Conservation (phyloP, 2,797 vertebrate species). For the Uromys caudimaculatus region DNA sequence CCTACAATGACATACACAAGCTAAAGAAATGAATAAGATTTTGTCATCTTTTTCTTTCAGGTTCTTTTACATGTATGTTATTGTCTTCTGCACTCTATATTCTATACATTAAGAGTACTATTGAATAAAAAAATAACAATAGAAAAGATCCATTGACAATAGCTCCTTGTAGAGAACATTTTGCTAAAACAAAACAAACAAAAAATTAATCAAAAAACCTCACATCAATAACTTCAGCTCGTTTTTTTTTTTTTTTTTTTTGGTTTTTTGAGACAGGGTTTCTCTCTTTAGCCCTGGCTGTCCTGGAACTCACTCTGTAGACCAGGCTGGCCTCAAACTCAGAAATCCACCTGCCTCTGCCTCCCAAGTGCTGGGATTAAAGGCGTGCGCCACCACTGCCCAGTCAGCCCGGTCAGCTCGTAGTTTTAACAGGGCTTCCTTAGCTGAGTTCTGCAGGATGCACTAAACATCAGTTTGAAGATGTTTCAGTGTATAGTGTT, state of each 20-base stretch:
- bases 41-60: background rate
- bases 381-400: too few species aligned
- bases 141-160: background rate
- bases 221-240: background rate
- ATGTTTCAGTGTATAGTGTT: background rate
- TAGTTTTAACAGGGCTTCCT: background rate
- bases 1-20: background rate
- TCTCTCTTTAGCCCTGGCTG: too few species aligned
- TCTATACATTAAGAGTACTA: background rate
- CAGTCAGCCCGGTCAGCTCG: too few species aligned
- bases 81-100: background rate
- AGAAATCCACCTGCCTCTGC: too few species aligned
- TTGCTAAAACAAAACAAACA: background rate
- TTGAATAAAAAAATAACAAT: background rate
- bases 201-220: background rate
- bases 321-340: too few species aligned
- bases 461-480: background rate
- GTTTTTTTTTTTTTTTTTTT: too few species aligned
- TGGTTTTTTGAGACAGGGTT: too few species aligned
- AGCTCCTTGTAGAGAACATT: background rate
- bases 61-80: background rate
- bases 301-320: too few species aligned
- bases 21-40: background rate
- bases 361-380: too few species aligned
- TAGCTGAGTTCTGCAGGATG: background rate